Evolutionary conservation across 2,888 invertebrate genomes (phyloP), one percentile per base, ranked within the genome.

Genomic region (Athetis lepigone): DNA sequence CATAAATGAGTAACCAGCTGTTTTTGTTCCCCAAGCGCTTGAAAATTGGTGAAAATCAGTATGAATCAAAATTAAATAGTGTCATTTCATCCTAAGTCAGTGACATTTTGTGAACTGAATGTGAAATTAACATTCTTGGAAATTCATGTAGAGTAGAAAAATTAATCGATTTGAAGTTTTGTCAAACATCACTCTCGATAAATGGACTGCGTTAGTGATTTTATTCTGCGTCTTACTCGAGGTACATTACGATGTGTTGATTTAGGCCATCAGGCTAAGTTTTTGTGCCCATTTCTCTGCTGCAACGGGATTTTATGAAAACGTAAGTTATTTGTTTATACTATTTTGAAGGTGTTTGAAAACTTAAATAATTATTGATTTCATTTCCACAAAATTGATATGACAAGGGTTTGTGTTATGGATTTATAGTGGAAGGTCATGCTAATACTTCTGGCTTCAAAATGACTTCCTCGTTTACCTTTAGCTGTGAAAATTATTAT

Each of bases 11-110:
- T 85, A 85, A 89, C 92, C 94, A 94, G 94, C 94, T 94, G 94
- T 94, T 94, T 94, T 92, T 88, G 88, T 88, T 82, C 79, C 87
- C 85, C 77, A 75, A 88, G 88, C 85, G 87, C 90, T 90, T 88
- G 83, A 86, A 90, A 89, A 89, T 89, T 82, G 78, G 85, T 87
- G 85, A 80, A 90, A 90, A 88, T 91, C 88, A 89, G 79, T 86
- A 90, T 90, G 91, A 88, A 88, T 92, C 94, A 90, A 94, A 94
- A 94, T 94, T 94, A 87, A 90, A 87, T 83, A 91, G 94, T 94
- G 93, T 89, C 84, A 87, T 86, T 88, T 85, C 81, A 84, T 85
- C 80, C 80, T 68, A 77, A 81, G 84, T 81, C 81, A 80, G 88
- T 92, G 90, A 88, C 85, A 87, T 88, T 90, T 90, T 83, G 86